These are phyloP conservation scores for Botia almorhae DNA, from an alignment of 2,797 vertebrate species.

Conservation along the genomic window DNA sequence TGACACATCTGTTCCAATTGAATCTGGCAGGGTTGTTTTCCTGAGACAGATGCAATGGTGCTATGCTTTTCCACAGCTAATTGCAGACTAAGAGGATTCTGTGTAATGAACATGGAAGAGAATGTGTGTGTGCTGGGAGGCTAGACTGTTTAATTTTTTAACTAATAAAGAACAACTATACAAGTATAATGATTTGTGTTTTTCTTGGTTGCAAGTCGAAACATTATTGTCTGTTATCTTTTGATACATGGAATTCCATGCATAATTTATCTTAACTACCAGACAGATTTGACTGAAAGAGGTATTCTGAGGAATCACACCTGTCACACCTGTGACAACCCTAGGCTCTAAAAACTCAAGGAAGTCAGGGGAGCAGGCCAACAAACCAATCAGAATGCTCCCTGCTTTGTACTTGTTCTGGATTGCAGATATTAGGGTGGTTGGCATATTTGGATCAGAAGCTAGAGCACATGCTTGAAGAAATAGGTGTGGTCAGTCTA, in stretches of 20 bases:
- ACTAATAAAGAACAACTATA: not conserved
- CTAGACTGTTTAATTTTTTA: not conserved
- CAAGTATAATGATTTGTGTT: not conserved
- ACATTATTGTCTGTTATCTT: not conserved
- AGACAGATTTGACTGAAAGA: not conserved
- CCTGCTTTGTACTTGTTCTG: no score
- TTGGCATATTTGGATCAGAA: no score
- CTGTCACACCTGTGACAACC: not conserved
- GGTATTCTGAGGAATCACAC: not conserved
- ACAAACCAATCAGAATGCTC: no score
- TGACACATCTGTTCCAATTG: slow-evolving; percentile 26
- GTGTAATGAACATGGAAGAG: not conserved
- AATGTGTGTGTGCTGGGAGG: not conserved
- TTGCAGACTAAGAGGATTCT: slow-evolving; percentile 9
- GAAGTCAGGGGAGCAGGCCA: no score
- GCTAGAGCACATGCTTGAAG: no score
- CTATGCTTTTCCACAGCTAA: slow-evolving; percentile 18
- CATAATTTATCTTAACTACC: not conserved
- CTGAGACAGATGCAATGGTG: slow-evolving; percentile 10
- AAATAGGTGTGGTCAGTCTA: no score
- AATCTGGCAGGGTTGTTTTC: slow-evolving; percentile 1
- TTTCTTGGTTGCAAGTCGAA: not conserved
- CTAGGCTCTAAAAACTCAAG: not conserved
- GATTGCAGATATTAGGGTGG: no score
- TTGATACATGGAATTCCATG: not conserved